Percentiles rank a stretch among this genome's conserved stretches.
Conservation (phyloP, 2,113 vertebrate species). For the Sylvilagus bachmani region DNA sequence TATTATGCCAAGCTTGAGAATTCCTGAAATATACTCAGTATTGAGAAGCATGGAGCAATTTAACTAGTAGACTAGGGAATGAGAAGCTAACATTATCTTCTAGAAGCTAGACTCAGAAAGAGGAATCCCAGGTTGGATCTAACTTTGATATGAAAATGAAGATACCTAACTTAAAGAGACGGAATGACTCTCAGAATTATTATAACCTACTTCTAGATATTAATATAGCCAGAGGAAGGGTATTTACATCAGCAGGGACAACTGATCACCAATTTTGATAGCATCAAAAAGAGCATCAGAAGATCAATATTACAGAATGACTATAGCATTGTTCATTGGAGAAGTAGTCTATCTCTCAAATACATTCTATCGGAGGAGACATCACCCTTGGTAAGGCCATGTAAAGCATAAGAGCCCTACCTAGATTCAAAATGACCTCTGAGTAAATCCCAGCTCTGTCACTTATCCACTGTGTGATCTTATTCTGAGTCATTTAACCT, state of each 20-base stretch:
- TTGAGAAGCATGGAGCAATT: neutral
- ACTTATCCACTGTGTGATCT: neutral
- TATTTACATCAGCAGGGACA: neutral
- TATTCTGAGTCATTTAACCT: neutral
- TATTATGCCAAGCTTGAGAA: neutral
- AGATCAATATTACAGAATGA: neutral
- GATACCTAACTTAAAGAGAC: neutral
- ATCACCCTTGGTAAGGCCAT: neutral
- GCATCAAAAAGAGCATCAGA: neutral
- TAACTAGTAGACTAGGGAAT: neutral
- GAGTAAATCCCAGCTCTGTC: neutral
- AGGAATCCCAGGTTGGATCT: neutral
- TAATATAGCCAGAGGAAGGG: neutral
- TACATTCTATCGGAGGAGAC: neutral
- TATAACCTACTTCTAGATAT: neutral
- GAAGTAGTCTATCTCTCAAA: neutral
- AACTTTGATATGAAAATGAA: neutral
- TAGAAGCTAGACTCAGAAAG: neutral
- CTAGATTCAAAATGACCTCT: constrained; percentile 4
- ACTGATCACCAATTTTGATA: neutral
- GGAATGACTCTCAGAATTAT: neutral
- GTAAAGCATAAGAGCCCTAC: neutral
- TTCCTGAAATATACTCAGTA: neutral
- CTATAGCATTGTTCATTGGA: neutral
- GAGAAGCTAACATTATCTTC: neutral